Evolutionary conservation across 2,113 vertebrate species (phyloP).

Genomic region (Bungarus multicinctus): DNA sequence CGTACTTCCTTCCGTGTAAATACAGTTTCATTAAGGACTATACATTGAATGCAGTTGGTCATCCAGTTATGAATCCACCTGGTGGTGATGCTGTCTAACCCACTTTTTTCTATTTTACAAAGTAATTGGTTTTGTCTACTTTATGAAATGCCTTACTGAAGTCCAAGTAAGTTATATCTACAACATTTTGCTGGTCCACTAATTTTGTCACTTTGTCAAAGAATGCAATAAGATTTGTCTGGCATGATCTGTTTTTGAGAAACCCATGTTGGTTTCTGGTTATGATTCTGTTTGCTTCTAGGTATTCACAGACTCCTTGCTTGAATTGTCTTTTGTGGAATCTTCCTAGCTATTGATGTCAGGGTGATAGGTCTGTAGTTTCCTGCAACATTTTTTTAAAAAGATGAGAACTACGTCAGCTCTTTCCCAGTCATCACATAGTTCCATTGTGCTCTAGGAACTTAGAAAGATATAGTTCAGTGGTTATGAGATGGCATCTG

Average conservation of each 20-base stretch:
- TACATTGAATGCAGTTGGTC: neutral
- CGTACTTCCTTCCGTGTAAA: neutral
- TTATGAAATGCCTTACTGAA: neutral
- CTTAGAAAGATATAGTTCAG: neutral
- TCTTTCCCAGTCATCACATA: neutral
- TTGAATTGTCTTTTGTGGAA: neutral
- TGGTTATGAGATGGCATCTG: neutral
- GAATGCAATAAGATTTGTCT: neutral
- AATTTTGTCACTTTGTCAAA: neutral
- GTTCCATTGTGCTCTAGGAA: neutral
- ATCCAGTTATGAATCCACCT: neutral
- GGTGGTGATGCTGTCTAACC: neutral
- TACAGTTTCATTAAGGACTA: neutral
- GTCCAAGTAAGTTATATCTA: neutral
- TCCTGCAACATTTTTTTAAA: neutral
- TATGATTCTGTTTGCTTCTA: neutral
- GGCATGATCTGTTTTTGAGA: neutral
- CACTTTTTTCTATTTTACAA: neutral
- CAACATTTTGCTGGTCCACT: neutral
- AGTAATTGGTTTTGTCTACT: neutral
- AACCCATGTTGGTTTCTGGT: neutral
- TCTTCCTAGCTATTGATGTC: neutral
- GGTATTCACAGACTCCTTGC: neutral
- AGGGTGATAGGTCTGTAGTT: neutral
- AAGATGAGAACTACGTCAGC: too few species aligned